Percentiles rank a stretch among this genome's conserved stretches.
phyloP scores from a whole-genome alignment of 2,113 vertebrate species.

The Microcebus tavaratra region DNA sequence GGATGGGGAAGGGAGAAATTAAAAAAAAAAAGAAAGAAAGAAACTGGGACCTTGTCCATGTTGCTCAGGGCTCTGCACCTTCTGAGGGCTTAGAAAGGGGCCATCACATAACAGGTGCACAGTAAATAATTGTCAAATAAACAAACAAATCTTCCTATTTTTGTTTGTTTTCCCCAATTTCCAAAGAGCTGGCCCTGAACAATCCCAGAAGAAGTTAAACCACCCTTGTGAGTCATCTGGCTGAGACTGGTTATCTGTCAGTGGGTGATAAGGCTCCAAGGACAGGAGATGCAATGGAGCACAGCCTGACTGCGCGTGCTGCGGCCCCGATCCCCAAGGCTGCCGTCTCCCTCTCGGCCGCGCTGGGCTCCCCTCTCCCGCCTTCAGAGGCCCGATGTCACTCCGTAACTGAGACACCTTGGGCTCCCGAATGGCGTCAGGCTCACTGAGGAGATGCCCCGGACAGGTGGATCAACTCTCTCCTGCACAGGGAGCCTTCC shows the following conservation, averaged over 20 bases:
- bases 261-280: slow-evolving; percentile 45
- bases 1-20: too few species aligned
- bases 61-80: background rate
- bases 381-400: background rate
- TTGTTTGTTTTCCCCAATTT: background rate
- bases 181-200: background rate
- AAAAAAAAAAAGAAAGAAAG: background rate
- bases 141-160: background rate
- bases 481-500: accelerated
- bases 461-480: too few species aligned
- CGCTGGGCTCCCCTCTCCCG: background rate
- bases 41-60: background rate
- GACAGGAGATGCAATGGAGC: background rate
- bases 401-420: accelerated
- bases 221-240: slow-evolving; percentile 13
- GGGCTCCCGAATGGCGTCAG: accelerated
- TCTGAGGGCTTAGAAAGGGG: background rate
- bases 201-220: slow-evolving; percentile 29
- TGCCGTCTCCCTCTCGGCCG: background rate
- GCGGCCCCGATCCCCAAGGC: background rate
- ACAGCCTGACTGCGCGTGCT: background rate
- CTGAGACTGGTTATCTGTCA: background rate
- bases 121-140: background rate
- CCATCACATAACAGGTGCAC: background rate
- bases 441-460: background rate